A percentile compares a stretch with the other conserved stretches of the same genome.
phyloP scores from a whole-genome alignment of 2,888 invertebrate species.

The Drosophila birchii region DNA sequence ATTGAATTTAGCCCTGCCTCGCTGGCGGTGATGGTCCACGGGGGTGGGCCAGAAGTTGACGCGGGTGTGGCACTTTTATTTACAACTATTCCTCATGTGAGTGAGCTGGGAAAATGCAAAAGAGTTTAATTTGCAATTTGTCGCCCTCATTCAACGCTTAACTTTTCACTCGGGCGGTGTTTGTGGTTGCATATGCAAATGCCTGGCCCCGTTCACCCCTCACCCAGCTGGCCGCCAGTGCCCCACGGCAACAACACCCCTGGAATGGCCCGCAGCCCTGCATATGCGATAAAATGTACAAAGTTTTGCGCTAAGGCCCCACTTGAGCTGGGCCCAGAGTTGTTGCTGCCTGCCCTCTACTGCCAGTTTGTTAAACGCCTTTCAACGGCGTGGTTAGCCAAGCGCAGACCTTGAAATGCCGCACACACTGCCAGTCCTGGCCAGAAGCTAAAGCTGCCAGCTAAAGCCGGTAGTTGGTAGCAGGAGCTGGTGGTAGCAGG shows the following conservation, averaged over 20 bases:
- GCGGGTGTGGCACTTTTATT: slow-evolving; percentile 67
- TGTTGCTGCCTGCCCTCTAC: slow-evolving; percentile 48
- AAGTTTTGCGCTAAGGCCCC: slow-evolving; percentile 71
- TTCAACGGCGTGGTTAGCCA: slow-evolving; percentile 78
- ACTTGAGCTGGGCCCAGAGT: slow-evolving; percentile 65
- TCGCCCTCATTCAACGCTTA: slow-evolving; percentile 79
- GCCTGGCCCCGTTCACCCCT: slow-evolving; percentile 37
- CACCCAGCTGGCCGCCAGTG: neutral
- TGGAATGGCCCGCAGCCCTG: slow-evolving; percentile 30
- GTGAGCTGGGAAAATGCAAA: slow-evolving; percentile 66
- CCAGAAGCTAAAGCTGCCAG: slow-evolving; percentile 34
- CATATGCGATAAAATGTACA: slow-evolving; percentile 66
- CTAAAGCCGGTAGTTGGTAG: slow-evolving; percentile 8
- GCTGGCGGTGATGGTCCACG: neutral
- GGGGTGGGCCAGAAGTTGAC: slow-evolving; percentile 59
- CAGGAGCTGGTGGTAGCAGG: slow-evolving; percentile 9
- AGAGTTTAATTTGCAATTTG: slow-evolving; percentile 81
- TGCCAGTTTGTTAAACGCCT: slow-evolving; percentile 78
- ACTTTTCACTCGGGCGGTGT: slow-evolving; percentile 67
- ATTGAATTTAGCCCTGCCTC: slow-evolving; percentile 56
- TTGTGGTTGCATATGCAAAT: slow-evolving; percentile 76
- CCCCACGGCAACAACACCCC: slow-evolving; percentile 3
- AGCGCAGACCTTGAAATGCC: slow-evolving; percentile 74
- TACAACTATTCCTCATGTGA: slow-evolving; percentile 73
- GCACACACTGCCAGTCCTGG: slow-evolving; percentile 26